phyloP scores from a whole-genome alignment of 2,797 vertebrate genomes.

The Anas bahamensis region DNA sequence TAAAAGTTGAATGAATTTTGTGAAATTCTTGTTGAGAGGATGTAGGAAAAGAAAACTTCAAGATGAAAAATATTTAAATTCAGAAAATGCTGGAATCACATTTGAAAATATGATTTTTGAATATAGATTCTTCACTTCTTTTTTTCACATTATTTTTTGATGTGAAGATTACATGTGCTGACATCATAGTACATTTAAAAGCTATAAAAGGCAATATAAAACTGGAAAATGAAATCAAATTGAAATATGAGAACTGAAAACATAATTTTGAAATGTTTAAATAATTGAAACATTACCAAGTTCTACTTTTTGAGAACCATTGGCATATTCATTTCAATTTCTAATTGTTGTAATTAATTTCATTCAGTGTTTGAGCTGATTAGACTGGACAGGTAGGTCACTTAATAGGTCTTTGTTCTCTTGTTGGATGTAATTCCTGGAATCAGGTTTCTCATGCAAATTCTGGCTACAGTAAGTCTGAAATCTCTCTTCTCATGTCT shows the following conservation, averaged over 20 bases:
- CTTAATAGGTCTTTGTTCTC: neutral
- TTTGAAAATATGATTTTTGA: neutral
- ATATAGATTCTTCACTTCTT: neutral
- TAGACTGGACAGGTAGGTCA: slow-evolving; percentile 7
- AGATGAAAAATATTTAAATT: neutral
- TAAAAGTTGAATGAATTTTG: neutral
- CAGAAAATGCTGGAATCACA: neutral
- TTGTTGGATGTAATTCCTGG: neutral
- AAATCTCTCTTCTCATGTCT: neutral
- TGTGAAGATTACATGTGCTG: neutral
- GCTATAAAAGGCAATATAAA: neutral
- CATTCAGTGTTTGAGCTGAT: neutral
- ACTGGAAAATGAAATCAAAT: slow-evolving; percentile 3
- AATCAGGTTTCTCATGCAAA: slow-evolving; percentile 5
- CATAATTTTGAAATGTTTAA: neutral
- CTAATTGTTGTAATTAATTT: slow-evolving; percentile 37
- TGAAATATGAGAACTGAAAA: neutral
- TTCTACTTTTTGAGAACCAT: neutral
- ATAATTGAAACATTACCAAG: neutral
- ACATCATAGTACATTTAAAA: neutral
- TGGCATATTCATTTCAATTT: neutral
- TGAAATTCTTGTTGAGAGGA: neutral
- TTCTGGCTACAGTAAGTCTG: neutral
- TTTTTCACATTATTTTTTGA: neutral
- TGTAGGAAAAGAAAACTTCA: neutral